These are phyloP conservation scores for Plecturocebus donacophilus DNA, from an alignment of 2,113 vertebrate genomes.

Conservation along the genomic window DNA sequence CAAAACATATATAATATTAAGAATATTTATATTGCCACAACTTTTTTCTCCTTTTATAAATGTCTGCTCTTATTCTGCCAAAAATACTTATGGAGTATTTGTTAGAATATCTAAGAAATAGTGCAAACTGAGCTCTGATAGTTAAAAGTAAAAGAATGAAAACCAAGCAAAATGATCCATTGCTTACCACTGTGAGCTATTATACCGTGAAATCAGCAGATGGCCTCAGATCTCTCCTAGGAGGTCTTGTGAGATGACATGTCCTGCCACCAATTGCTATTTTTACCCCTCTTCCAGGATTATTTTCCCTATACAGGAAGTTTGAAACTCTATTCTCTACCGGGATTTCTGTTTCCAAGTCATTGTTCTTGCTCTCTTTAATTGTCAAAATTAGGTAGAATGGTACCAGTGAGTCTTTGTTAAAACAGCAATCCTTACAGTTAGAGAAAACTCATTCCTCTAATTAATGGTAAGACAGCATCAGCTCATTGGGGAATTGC, in stretches of 20 bases:
- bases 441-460: accelerated
- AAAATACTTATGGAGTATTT: neutral
- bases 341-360: neutral
- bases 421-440: neutral
- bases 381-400: neutral
- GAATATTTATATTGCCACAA: neutral
- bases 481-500: accelerated
- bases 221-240: neutral
- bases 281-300: neutral
- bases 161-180: neutral
- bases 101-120: neutral
- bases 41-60: neutral
- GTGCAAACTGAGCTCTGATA: neutral
- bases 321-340: neutral
- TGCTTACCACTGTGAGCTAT: neutral
- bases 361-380: neutral
- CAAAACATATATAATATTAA: neutral
- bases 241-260: neutral
- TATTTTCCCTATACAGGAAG: neutral
- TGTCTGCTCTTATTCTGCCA: neutral
- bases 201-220: neutral
- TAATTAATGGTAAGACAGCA: neutral
- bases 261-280: neutral
- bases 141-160: neutral
- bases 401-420: neutral